phyloP scores from a whole-genome alignment of 2,888 invertebrate genomes.

The Galerucella calmariensis region DNA sequence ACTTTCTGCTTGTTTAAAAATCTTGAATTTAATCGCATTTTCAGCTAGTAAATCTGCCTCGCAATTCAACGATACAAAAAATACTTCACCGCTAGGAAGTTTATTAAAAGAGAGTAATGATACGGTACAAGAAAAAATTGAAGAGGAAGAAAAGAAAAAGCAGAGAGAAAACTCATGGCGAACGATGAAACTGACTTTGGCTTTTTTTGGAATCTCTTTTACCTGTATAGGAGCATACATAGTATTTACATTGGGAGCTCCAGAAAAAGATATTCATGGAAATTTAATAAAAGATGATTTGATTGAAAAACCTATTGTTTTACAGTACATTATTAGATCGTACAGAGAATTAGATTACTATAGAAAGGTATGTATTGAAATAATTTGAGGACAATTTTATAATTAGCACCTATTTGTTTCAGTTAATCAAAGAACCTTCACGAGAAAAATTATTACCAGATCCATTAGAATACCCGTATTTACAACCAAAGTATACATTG shows the following conservation, averaged over 20 bases:
- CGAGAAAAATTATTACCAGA: constrained; percentile 94
- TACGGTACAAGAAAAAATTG: constrained; percentile 43
- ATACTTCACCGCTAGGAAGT: constrained; percentile 50
- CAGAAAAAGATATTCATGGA: constrained; percentile 79
- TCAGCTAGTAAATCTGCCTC: neutral
- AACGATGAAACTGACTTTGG: constrained; percentile 60
- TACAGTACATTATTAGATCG: constrained; percentile 79
- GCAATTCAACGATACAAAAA: constrained; percentile 34
- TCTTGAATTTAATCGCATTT: constrained; percentile 14
- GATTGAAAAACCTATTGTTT: constrained; percentile 72
- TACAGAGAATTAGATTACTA: constrained; percentile 60
- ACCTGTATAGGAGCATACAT: constrained; percentile 71
- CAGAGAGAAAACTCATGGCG: constrained; percentile 58
- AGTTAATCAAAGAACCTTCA: constrained; percentile 94
- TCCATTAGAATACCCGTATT: constrained; percentile 87
- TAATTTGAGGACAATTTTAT: neutral
- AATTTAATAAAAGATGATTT: constrained; percentile 80
- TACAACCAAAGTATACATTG: constrained; percentile 96
- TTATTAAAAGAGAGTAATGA: constrained; percentile 51
- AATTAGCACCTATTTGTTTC: constrained; percentile 41
- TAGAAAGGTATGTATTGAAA: constrained; percentile 51
- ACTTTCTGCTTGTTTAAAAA: neutral
- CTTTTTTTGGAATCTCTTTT: constrained; percentile 71
- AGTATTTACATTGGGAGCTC: constrained; percentile 79
- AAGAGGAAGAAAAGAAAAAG: constrained; percentile 55